Evolutionary conservation across 2,797 vertebrate genomes (phyloP), one percentile per base, ranked within the genome.

Genomic region (Neoniphon sammara): DNA sequence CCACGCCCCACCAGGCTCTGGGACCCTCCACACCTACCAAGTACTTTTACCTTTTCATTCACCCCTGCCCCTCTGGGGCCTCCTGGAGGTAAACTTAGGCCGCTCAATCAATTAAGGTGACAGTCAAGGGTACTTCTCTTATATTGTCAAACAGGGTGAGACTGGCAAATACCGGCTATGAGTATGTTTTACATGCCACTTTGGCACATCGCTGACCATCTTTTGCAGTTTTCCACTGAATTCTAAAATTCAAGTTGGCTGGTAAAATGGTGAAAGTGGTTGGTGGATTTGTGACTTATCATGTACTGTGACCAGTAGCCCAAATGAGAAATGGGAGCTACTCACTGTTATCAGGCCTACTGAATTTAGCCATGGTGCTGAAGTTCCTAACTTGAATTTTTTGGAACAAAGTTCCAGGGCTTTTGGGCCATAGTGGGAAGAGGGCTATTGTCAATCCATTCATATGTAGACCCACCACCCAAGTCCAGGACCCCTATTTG

Each of bases 11-110:
- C 93, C 96, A 93, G 95, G 96, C 95, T 95, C 95, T 95, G 97
- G 95, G 96, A 96, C 94, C 94, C 95, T 97, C 93, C 96, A 97
- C 95, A 96, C 96, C 94, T 98, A 98, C 93, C 97, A 99, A 98
- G 98, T 99, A 99, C 96, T 96, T 93, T 86, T 95, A 95, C 89
- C 94, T 95, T 94, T 96, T 94, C 90, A 93, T 87, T 93, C 90
- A 85, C 78, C 88, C 89, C 86, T 76, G 85, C 66, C 86, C 89
- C 89, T 78, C 80, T 84, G 85, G 90, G 91, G 88, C 89, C 90
- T 90, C 87, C 92, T 91, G 84, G 91, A 93, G 92, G 91, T 91
- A 92, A 91, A 77, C 36, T 60, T 12, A 75, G 58, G 42, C 53
- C 52, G 12, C 57, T 81, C 79, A 62, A 63, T 60, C 71, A 53